Base-by-base conservation (phyloP, 2,797 vertebrate species). In the Girardinus metallicus region DNA sequence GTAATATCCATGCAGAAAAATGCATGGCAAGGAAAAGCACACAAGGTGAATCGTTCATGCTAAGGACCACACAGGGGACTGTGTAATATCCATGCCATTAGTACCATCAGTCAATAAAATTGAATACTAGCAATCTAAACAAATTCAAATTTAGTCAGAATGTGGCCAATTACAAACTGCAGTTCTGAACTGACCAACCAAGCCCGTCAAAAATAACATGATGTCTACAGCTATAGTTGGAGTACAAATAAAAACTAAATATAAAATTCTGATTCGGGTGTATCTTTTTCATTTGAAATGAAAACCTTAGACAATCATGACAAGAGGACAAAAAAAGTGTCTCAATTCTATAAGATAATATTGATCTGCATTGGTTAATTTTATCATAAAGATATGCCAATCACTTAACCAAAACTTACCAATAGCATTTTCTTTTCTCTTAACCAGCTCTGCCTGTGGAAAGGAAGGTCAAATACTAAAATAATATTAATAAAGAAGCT, bases 281-380 rank as follows among this genome's bases (percentile, higher is more conserved):
- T 4, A 10, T 21, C 18, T 39, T 39, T 1, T 23, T 39, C 5
- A 13, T 31, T 66, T 39, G 2, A 39, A 39, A 21, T 39, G 4
- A 66, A 39, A 66, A 66, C 18, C 62, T 66, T 66, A 66, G 34
- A 66, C 34, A 66, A 36, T 36, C 62, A 66, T 23, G 62, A 66
- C 62, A 39, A 2, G 34, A 36, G 34, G 21, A 36, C 15, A 64
- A 64, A 64, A 12, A 18, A 66, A 51, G 8, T 23, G 8, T 66
- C 18, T 66, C 18, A 39, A 39, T 66, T 39, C 18, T 66, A 2
- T 62, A 34, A 34, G 31, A 7, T 7, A 34, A 3, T 62, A 62
- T 34, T 34, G 7, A 34, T 18, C 31, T 62, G 29, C 15, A 34
- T 34, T 62, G 15, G 60, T 29, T 34, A 34, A 16, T 62, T 31